Evolutionary conservation across 2,113 vertebrate genomes (phyloP).

Genomic region (Alectura lathami): DNA sequence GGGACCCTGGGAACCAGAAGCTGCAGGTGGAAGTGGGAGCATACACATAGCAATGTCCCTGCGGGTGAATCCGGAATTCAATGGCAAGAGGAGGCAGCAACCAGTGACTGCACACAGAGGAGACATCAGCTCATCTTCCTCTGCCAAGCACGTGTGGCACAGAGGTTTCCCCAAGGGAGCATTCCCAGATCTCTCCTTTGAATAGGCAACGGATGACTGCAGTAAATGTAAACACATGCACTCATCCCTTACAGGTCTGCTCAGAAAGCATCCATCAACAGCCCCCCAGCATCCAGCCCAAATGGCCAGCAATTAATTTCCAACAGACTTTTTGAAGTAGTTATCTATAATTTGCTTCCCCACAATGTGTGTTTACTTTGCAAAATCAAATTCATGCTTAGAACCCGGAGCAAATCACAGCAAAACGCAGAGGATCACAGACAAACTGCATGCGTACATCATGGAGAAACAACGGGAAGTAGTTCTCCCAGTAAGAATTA

Average conservation of each 20-base stretch:
- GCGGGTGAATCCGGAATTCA: background rate
- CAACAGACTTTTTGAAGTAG: constrained; percentile 26
- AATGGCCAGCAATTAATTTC: background rate
- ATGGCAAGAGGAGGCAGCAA: background rate
- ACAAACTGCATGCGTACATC: background rate
- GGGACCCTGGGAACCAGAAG: background rate
- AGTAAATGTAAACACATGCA: background rate
- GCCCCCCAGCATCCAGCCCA: background rate
- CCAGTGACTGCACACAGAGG: background rate
- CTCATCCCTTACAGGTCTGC: background rate
- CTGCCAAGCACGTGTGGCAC: background rate
- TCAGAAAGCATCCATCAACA: background rate
- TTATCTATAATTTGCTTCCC: constrained; percentile 16
- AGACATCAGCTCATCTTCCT: background rate
- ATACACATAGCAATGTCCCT: background rate
- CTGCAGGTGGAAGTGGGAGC: background rate
- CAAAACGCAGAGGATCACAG: background rate
- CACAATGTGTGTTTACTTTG: background rate
- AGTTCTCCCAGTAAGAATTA: background rate
- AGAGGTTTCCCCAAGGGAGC: background rate
- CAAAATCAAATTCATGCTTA: constrained; percentile 35
- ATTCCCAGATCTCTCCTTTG: background rate
- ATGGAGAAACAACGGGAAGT: background rate
- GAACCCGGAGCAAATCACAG: background rate
- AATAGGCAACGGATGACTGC: background rate